Conservation (phyloP, 1,140 invertebrate species). For the Nymphalis io region DNA sequence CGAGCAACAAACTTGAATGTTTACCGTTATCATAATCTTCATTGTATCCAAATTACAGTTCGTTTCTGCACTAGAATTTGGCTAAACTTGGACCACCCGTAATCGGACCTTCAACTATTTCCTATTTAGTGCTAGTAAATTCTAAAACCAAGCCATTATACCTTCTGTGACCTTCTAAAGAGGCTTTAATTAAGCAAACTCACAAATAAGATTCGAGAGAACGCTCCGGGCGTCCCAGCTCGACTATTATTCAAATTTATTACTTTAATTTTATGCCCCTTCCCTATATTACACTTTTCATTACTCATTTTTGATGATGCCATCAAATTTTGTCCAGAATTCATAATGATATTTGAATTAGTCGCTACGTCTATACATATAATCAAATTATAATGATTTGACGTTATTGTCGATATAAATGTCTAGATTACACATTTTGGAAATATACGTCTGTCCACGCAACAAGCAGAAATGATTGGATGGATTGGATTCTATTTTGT, state of each 20-base stretch:
- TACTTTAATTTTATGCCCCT: conserved; percentile 62
- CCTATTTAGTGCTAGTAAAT: conserved; percentile 32
- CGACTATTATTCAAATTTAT: conserved; percentile 66
- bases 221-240: conserved; percentile 35
- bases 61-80: conserved; percentile 20
- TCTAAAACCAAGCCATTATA: conserved; percentile 35
- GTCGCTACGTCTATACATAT: background rate
- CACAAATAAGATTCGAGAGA: conserved; percentile 56
- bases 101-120: conserved; percentile 35
- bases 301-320: conserved; percentile 52
- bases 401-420: too few relatives aligned
- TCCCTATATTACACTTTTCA: conserved; percentile 51
- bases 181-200: conserved; percentile 57
- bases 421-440: too few relatives aligned
- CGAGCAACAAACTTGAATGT: background rate
- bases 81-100: conserved; percentile 9
- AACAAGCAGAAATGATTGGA: too few relatives aligned
- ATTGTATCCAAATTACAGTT: background rate
- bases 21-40: background rate
- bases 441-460: too few relatives aligned
- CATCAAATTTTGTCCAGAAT: conserved; percentile 39
- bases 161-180: conserved; percentile 41
- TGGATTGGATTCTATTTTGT: too few relatives aligned
- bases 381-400: too few relatives aligned
- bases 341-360: conserved; percentile 34